Conservation (phyloP, 2,888 invertebrate species). For the Pandemis cinnamomeana region DNA sequence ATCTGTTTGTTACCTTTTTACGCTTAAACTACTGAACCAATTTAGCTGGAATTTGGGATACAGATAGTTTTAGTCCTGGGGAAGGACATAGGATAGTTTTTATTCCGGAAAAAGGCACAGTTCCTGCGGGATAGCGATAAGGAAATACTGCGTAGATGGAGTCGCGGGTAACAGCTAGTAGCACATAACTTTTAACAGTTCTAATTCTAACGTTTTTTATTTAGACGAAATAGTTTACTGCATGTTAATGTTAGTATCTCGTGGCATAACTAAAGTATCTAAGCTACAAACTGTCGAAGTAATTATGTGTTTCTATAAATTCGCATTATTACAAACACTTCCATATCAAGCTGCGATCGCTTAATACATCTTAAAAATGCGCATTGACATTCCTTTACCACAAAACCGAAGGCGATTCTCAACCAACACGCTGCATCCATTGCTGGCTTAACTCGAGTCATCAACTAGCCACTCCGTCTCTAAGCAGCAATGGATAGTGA, state of each 20-base stretch:
- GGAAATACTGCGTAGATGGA: no score
- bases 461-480: not conserved
- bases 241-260: conserved; percentile 19
- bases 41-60: no score
- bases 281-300: conserved; percentile 23
- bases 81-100: no score
- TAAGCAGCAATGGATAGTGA: conserved; percentile 13
- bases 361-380: conserved; percentile 64
- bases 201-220: not conserved
- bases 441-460: not conserved
- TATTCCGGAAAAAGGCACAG: no score
- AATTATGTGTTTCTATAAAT: conserved; percentile 48
- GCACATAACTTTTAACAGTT: not conserved
- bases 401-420: conserved; percentile 35
- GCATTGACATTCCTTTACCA: conserved; percentile 61
- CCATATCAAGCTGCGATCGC: conserved; percentile 56
- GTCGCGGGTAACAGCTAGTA: no score
- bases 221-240: not conserved
- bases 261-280: conserved; percentile 5
- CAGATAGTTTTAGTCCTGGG: no score
- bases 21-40: no score
- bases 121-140: no score
- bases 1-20: no score
- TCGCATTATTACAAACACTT: conserved; percentile 61
- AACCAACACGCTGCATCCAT: conserved; percentile 12